phyloP scores from a whole-genome alignment of 2,797 vertebrate species.

The Synaphobranchus kaupii region DNA sequence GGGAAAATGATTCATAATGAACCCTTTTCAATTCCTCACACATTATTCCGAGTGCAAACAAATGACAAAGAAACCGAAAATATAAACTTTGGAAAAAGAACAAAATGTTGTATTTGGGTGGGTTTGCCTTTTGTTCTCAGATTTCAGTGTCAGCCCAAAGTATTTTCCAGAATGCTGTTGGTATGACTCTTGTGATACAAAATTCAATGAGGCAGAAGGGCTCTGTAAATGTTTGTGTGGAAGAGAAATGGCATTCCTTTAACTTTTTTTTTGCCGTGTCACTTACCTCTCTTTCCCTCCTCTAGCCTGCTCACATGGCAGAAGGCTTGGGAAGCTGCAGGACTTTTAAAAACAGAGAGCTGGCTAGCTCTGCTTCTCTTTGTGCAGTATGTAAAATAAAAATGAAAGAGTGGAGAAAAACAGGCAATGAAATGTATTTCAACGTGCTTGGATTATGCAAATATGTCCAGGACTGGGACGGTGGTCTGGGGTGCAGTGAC shows the following conservation, averaged over 20 bases:
- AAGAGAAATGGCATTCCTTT: not conserved
- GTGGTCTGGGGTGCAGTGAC: not conserved
- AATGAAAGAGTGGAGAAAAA: not conserved
- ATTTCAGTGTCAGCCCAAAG: not conserved
- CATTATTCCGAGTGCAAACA: not conserved
- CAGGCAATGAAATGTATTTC: not conserved
- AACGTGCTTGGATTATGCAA: not conserved
- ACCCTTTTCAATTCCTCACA: not conserved
- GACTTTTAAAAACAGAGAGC: conserved; percentile 15
- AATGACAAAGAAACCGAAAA: not conserved
- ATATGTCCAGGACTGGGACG: not conserved
- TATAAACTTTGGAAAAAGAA: not conserved
- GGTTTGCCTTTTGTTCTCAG: not conserved
- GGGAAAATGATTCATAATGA: not conserved
- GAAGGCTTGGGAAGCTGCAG: not conserved
- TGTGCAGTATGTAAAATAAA: not conserved
- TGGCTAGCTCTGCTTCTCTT: not conserved
- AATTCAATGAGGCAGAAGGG: not conserved
- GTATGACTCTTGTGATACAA: not conserved
- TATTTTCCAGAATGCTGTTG: not conserved
- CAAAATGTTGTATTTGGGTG: not conserved
- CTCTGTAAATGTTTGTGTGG: not conserved
- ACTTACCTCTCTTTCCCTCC: not conserved
- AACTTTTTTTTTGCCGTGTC: not conserved
- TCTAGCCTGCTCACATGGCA: not conserved